Evolutionary conservation across 2,888 invertebrate genomes (phyloP).

Genomic region (Synergus umbraculus): DNA sequence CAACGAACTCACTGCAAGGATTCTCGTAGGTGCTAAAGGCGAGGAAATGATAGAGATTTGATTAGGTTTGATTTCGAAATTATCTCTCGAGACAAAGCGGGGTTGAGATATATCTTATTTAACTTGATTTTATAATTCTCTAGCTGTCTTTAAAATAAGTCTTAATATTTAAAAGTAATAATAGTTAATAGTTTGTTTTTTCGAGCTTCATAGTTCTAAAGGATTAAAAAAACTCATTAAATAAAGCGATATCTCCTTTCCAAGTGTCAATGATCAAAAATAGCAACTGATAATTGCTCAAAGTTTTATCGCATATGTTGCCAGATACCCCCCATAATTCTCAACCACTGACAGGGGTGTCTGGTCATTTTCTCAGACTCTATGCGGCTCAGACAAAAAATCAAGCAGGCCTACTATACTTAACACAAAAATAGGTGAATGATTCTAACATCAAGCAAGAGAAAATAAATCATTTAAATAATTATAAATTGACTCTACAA

Average conservation of each 20-base stretch:
- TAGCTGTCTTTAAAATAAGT: too few relatives aligned
- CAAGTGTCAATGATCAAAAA: constrained; percentile 24
- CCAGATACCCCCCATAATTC: constrained; percentile 30
- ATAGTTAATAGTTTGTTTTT: too few relatives aligned
- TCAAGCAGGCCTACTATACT: not conserved
- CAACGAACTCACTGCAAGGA: constrained; percentile 6
- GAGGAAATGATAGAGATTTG: constrained; percentile 47
- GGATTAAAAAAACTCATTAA: not conserved
- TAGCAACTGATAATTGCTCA: constrained; percentile 29
- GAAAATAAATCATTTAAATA: not conserved
- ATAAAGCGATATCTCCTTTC: not conserved
- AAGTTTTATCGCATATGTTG: constrained; percentile 5
- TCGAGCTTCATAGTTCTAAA: too few relatives aligned
- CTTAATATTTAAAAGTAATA: too few relatives aligned
- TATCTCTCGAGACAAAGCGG: constrained; percentile 31
- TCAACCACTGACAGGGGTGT: constrained; percentile 13
- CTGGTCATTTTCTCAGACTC: not conserved
- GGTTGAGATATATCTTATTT: not conserved
- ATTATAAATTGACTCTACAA: not conserved
- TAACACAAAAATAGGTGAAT: not conserved
- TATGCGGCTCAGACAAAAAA: constrained; percentile 9
- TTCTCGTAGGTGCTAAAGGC: constrained; percentile 33
- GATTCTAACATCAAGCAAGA: not conserved
- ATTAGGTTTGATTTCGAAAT: constrained; percentile 39
- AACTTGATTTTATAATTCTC: not conserved